Conservation (phyloP, 2,888 invertebrate species). For the Leptura quadrifasciata region DNA sequence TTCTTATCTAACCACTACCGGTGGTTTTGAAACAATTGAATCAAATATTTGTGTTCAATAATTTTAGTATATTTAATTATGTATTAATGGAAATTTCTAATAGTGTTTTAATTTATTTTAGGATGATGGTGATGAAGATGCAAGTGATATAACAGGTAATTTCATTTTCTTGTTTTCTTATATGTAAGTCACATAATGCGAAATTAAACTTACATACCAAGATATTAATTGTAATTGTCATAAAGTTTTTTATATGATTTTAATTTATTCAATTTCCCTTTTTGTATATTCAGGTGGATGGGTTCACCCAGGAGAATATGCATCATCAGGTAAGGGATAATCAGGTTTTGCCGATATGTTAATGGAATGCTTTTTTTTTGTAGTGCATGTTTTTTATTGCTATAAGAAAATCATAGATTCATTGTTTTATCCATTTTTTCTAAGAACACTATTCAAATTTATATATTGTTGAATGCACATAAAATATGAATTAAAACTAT, state of each 20-base stretch:
- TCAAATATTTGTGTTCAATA: background rate
- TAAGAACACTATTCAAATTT: background rate
- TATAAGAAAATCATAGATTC: constrained; percentile 11
- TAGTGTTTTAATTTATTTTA: constrained; percentile 67
- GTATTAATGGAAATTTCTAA: background rate
- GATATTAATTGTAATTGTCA: background rate
- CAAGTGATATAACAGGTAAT: constrained; percentile 94
- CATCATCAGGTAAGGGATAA: constrained; percentile 92
- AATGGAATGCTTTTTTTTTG: constrained; percentile 51
- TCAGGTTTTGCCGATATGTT: background rate
- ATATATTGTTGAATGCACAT: too few species aligned
- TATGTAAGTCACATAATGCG: background rate
- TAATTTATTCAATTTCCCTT: background rate
- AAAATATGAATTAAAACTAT: too few species aligned
- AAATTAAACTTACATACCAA: background rate
- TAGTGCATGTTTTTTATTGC: constrained; percentile 4
- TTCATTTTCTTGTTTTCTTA: constrained; percentile 30
- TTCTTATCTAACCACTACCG: too few species aligned
- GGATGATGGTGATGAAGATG: constrained; percentile 92
- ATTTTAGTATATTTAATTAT: background rate
- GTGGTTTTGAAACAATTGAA: too few species aligned
- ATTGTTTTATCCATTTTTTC: background rate
- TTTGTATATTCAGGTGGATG: constrained; percentile 84
- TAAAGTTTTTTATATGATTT: background rate
- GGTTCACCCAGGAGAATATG: constrained; percentile 99